Conservation (phyloP, 2,113 vertebrate genomes). For the Raja brachyura region DNA sequence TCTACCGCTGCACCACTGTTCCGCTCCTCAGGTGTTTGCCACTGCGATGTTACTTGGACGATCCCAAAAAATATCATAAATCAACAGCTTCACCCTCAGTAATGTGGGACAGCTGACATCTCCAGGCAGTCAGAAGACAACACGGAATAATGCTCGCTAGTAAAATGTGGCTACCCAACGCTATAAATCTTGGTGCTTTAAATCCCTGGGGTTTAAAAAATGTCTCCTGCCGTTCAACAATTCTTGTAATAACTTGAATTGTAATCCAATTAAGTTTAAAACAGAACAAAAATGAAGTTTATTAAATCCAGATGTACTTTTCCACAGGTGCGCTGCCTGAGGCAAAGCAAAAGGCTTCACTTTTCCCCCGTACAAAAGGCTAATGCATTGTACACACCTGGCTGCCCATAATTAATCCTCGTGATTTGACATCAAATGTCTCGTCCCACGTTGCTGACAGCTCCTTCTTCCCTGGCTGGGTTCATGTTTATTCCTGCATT, state of each 20-base stretch:
- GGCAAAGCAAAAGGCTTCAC: slow-evolving; percentile 43
- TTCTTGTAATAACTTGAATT: slow-evolving; percentile 38
- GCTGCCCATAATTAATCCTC: slow-evolving; percentile 69
- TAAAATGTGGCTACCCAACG: background rate
- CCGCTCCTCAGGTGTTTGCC: background rate
- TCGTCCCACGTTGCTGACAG: slow-evolving; percentile 67
- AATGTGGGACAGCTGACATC: background rate
- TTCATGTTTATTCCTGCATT: slow-evolving; percentile 71
- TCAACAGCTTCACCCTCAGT: background rate
- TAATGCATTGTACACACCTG: slow-evolving; percentile 53
- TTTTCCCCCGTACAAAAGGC: slow-evolving; percentile 26
- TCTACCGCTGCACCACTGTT: too few species aligned
- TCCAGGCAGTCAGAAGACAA: background rate
- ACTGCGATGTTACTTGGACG: background rate
- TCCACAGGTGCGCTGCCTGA: slow-evolving; percentile 42
- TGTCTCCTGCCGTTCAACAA: background rate
- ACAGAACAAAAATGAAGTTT: slow-evolving; percentile 36
- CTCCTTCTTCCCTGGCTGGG: slow-evolving; percentile 66
- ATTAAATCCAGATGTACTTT: slow-evolving; percentile 26
- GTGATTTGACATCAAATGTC: slow-evolving; percentile 66
- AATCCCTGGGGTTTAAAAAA: background rate
- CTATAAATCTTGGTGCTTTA: background rate
- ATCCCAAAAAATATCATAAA: background rate
- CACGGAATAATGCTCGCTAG: background rate
- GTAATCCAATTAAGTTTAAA: slow-evolving; percentile 34